Percentiles rank a stretch among this genome's conserved stretches.
Conservation (phyloP, 2,797 vertebrate species). For the Cyclura pinguis region DNA sequence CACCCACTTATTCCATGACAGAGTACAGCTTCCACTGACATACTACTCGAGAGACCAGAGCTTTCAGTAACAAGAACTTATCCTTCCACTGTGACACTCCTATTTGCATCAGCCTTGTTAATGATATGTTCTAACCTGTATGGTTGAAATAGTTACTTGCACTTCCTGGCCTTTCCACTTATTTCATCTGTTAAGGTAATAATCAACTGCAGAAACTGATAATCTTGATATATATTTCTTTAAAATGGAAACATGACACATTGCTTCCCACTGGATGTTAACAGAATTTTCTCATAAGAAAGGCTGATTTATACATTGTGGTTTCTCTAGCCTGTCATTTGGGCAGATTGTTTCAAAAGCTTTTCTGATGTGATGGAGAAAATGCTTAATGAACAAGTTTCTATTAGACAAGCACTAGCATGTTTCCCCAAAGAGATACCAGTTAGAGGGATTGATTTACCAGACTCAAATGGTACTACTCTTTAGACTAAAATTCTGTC, state of each 20-base stretch:
- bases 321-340: slow-evolving; percentile 33
- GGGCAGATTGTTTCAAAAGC: neutral
- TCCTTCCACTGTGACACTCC: neutral
- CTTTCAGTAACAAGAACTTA: neutral
- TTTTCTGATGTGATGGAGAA: neutral
- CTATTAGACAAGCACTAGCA: slow-evolving; percentile 34
- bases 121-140: slow-evolving; percentile 13
- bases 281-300: neutral
- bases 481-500: neutral
- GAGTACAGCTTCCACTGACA: neutral
- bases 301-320: neutral
- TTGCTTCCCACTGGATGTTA: neutral
- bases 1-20: neutral
- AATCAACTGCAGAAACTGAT: slow-evolving; percentile 9
- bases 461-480: neutral
- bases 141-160: neutral
- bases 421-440: slow-evolving; percentile 12
- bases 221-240: slow-evolving; percentile 10
- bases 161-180: neutral
- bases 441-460: neutral
- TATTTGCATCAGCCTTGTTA: neutral
- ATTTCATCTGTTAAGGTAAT: slow-evolving; percentile 4
- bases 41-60: neutral
- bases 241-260: neutral
- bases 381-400: slow-evolving; percentile 48